A percentile compares a stretch with the other conserved stretches of the same genome.
Conservation (phyloP, 2,888 invertebrate genomes). For the Aleiodes alternator region DNA sequence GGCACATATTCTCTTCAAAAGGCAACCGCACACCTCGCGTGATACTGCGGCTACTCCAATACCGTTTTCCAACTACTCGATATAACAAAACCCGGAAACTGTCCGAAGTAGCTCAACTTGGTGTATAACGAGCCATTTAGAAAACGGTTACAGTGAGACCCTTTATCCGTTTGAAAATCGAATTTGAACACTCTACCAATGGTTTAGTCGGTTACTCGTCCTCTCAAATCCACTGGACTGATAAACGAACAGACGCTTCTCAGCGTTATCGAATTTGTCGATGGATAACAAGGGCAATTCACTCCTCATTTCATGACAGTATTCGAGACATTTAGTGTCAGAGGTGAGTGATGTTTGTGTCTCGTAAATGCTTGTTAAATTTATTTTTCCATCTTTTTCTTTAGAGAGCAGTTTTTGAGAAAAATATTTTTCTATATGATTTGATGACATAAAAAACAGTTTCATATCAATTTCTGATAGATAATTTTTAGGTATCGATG, state of each 20-base stretch:
- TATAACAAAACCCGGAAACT: conserved; percentile 47
- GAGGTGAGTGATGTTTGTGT: neutral
- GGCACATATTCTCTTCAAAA: conserved; percentile 18
- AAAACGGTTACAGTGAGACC: conserved; percentile 9
- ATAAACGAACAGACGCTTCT: conserved; percentile 44
- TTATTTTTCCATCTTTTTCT: neutral
- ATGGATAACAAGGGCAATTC: conserved; percentile 50
- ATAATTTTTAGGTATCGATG: too few species aligned
- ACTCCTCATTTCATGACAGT: conserved; percentile 51
- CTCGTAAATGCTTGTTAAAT: neutral
- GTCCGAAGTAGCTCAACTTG: conserved; percentile 35
- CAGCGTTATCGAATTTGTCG: conserved; percentile 50
- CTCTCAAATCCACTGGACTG: conserved; percentile 41
- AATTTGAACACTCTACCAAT: conserved; percentile 5
- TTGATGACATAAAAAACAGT: too few species aligned
- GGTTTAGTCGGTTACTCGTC: conserved; percentile 10
- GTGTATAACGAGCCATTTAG: conserved; percentile 43
- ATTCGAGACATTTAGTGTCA: neutral
- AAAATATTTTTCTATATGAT: too few species aligned
- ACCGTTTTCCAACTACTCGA: neutral
- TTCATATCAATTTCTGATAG: too few species aligned
- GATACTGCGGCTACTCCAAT: neutral
- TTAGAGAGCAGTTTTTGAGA: too few species aligned
- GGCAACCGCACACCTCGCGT: conserved; percentile 30
- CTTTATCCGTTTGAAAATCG: conserved; percentile 17